Conservation (phyloP, 2,113 vertebrate species). For the Sigmodon hispidus region DNA sequence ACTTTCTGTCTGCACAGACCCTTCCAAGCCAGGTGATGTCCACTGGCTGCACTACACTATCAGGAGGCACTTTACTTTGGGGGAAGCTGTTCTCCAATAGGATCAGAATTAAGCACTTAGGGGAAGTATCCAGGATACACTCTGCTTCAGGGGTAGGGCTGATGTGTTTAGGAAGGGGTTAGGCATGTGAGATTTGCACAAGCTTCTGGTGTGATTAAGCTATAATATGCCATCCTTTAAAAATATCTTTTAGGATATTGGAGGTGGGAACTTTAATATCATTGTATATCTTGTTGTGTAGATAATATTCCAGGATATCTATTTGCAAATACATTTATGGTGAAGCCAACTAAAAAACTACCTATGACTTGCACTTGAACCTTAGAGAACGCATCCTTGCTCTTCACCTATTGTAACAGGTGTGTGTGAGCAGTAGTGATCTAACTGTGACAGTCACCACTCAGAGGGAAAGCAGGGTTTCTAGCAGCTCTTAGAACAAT, state of each 20-base stretch:
- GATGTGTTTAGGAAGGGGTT: neutral
- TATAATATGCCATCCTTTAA: neutral
- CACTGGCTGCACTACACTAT: rapidly evolving
- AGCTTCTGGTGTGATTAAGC: neutral
- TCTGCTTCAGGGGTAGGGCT: neutral
- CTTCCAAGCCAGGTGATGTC: neutral
- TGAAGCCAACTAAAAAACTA: neutral
- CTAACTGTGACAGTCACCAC: neutral
- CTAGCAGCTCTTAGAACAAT: neutral
- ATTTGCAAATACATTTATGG: neutral
- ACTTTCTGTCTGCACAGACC: neutral
- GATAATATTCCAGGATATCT: neutral
- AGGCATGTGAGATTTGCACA: neutral
- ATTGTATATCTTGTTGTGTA: neutral
- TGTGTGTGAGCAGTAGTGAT: neutral
- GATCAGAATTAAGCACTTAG: neutral
- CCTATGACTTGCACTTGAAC: neutral
- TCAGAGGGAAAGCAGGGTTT: neutral
- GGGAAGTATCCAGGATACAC: neutral
- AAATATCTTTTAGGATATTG: neutral
- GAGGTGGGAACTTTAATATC: neutral
- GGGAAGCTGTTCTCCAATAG: neutral
- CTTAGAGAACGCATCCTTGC: neutral
- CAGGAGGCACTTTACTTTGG: neutral
- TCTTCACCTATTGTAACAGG: neutral